Base-by-base conservation (phyloP, 2,113 vertebrate genomes). In the Bungarus multicinctus region DNA sequence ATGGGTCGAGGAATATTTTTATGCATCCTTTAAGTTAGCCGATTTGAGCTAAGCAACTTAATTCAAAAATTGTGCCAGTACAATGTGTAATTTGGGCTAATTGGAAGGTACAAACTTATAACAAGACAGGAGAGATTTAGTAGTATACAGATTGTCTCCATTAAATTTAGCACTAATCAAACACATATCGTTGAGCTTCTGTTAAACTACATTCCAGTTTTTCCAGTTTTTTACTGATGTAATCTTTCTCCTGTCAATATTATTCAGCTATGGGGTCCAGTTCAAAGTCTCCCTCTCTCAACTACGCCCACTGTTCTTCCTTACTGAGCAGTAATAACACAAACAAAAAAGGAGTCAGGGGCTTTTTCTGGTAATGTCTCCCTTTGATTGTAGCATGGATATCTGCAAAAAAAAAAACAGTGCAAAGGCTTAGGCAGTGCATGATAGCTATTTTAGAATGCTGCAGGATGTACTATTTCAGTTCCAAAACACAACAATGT, bases 381-480 rank as follows among this genome's bases (percentile, higher is more conserved):
- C n/a, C 60, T 89, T 60, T 12, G 53, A 34, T 57, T 89, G 39
- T 89, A 22, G 22, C 3, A 64, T 39, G 85, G 57, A 39, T 47
- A 64, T 85, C 53, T 87, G 57, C 11, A 18, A 22, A 50, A 9
- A 9, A 50, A 64, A 81, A 50, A 53, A 7, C 18, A 47, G n/a
- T 14, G 52, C 54, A 81, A 53, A 85, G 20, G 23, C 50, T 53
- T 69, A 53, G 69, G 45, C 27, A 20, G 69, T 57, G 43, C 30
- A 85, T 43, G 89, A 34, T 30, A 55, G 34, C 53, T 47, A 60
- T 86, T 45, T 86, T 85, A 90, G 55, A 86, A 87, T 60, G 27
- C 88, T 60, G 88, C 89, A 90, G 45, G 55, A 86, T 86, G 22
- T 45, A 60, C 14, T 57, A 93, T 93, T 90, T n/a, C 81, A 30